A percentile compares a stretch with the other conserved stretches of the same genome.
phyloP scores from a whole-genome alignment of 2,113 vertebrate species.

The Protomyctophum bolini region DNA sequence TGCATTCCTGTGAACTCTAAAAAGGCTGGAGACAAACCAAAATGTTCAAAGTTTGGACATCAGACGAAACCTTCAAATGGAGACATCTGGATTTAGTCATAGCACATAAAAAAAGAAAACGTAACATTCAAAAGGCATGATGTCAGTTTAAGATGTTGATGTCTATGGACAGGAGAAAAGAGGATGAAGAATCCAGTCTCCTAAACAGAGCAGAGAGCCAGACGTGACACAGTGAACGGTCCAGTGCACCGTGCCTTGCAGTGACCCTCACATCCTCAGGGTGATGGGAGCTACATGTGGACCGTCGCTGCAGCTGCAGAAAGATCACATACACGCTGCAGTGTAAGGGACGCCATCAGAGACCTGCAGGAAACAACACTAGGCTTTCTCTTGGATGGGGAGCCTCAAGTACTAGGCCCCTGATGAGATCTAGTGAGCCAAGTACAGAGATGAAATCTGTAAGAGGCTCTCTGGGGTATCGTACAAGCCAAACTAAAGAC shows the following conservation, averaged over 20 bases:
- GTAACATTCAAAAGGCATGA: constrained; percentile 27
- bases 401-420: constrained; percentile 35
- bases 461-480: constrained; percentile 54
- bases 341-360: constrained; percentile 60
- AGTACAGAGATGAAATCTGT: constrained; percentile 46
- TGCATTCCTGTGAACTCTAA: neutral
- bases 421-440: constrained; percentile 64
- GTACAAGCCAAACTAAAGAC: constrained; percentile 57
- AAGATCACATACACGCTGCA: constrained; percentile 61
- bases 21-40: constrained; percentile 30
- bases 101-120: constrained; percentile 32
- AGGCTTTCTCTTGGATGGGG: constrained; percentile 39
- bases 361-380: constrained; percentile 56
- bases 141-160: constrained; percentile 33
- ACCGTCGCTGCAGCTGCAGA: constrained; percentile 64
- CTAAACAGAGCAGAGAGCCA: constrained; percentile 51
- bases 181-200: constrained; percentile 45
- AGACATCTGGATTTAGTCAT: constrained; percentile 27
- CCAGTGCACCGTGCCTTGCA: constrained; percentile 57
- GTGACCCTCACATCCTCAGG: constrained; percentile 56
- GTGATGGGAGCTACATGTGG: constrained; percentile 63
- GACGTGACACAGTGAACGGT: constrained; percentile 60
- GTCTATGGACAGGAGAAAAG: constrained; percentile 37
- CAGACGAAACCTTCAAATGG: constrained; percentile 38
- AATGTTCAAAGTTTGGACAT: constrained; percentile 32